Conservation (phyloP, 2,888 invertebrate genomes). For the Oxytorus armatus region DNA sequence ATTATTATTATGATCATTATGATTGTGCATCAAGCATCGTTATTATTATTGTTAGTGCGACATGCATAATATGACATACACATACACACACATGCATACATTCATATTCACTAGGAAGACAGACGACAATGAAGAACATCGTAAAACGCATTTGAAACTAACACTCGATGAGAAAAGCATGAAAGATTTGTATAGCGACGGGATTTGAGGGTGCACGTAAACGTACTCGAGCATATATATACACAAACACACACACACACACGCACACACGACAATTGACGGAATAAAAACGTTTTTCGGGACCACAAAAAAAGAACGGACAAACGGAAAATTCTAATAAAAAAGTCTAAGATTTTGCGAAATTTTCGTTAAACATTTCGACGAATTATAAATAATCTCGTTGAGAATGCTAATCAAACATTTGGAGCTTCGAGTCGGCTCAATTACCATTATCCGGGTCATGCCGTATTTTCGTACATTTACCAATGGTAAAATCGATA, state of each 20-base stretch:
- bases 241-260: too few relatives aligned
- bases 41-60: constrained; percentile 63
- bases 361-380: too few relatives aligned
- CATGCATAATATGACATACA: constrained; percentile 60
- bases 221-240: constrained; percentile 24
- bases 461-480: too few relatives aligned
- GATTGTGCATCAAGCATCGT: constrained; percentile 46
- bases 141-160: constrained; percentile 46
- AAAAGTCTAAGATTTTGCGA: too few relatives aligned
- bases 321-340: too few relatives aligned
- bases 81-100: constrained; percentile 28
- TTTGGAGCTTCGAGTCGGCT: too few relatives aligned
- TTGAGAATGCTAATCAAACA: too few relatives aligned
- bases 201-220: constrained; percentile 54
- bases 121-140: constrained; percentile 18
- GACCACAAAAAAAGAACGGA: too few relatives aligned
- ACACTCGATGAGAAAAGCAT: constrained; percentile 56
- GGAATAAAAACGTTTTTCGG: constrained; percentile 1
- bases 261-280: too few relatives aligned
- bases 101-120: constrained; percentile 10
- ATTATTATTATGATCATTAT: constrained; percentile 57
- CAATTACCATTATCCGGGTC: too few relatives aligned
- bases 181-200: constrained; percentile 37
- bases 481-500: too few relatives aligned
- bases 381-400: too few relatives aligned